A percentile compares a stretch with the other conserved stretches of the same genome.
phyloP scores from a whole-genome alignment of 2,888 invertebrate genomes.

The Drosophila prolongata region DNA sequence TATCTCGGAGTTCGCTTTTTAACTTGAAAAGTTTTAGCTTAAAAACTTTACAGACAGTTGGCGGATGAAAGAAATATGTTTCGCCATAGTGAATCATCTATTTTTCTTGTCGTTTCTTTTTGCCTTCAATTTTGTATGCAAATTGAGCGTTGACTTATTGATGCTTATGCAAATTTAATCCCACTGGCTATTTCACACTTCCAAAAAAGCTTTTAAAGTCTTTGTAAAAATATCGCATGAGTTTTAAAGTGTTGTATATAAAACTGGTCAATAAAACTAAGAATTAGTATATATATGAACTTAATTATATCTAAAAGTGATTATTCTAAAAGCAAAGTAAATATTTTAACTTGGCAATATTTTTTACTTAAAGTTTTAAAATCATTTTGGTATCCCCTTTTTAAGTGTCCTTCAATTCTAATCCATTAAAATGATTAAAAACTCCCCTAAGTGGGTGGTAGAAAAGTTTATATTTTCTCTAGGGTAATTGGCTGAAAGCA shows the following conservation, averaged over 20 bases:
- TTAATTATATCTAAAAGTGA: no score
- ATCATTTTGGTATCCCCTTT: neutral
- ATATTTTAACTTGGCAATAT: no score
- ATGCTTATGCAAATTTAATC: conserved; percentile 13
- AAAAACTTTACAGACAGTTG: conserved; percentile 37
- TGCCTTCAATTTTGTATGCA: conserved; percentile 11
- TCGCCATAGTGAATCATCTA: conserved; percentile 15
- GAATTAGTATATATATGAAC: no score
- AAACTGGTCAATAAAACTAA: no score
- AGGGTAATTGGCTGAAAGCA: conserved; percentile 27
- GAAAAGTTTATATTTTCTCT: conserved; percentile 10
- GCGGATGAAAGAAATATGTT: conserved; percentile 28
- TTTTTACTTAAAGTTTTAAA: neutral
- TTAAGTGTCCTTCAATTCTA: conserved; percentile 4
- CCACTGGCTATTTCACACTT: neutral
- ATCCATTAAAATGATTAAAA: conserved; percentile 24
- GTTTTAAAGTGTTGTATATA: no score
- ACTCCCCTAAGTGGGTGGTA: no score
- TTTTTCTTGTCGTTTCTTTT: conserved; percentile 8
- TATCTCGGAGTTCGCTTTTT: conserved; percentile 47
- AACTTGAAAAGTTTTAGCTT: conserved; percentile 24
- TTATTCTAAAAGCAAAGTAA: no score
- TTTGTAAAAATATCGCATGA: no score
- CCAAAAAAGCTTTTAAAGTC: neutral
- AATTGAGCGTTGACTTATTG: conserved; percentile 10